Evolutionary conservation across 2,888 invertebrate genomes (phyloP), one percentile per base, ranked within the genome.

Genomic region (Taenaris catops): DNA sequence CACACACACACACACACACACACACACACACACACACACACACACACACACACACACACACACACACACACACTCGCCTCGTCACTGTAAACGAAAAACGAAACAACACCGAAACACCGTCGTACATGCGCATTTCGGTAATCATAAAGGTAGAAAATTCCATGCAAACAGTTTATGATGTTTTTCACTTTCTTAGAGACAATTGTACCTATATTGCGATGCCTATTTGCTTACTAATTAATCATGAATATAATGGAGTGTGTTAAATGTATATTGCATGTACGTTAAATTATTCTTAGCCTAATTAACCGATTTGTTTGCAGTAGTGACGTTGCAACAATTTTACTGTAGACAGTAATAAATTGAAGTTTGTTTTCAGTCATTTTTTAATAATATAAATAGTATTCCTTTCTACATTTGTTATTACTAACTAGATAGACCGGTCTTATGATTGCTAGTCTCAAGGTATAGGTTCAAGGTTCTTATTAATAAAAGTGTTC

Each of bases 401-500:
- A 9, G 26, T 12, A 26, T 21, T 29, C 37, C 21, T 14, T 25
- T 46, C 21, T 23, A 33, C 8, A 35, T 16, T 28, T 19, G 28
- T 41, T 24, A 34, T 12, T 36, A 47, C 41, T 50, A 51, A 52
- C 46, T 39, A 38, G 27, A 41, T 34, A 47, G 66, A 68, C 76
- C 78, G 78, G 69, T 63, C 49, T 60, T 48, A 69, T 51, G 75
- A 79, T 72, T 58, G 84, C 84, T 84, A 83, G 83, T 84, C 83
- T 84, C 83, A 83, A 79, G 31, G 34, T 36, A 35, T 38, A 24
- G 24, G 29, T 20, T 17, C 16, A 6, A 17, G 10, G 5, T 20
- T 8, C 5, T 19, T n/a, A n/a, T n/a, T n/a, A n/a, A n/a, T n/a
- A n/a, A n/a, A n/a, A n/a, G n/a, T n/a, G n/a, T n/a, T n/a, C n/a